Base-by-base conservation (phyloP, 1,140 invertebrate genomes). In the Dolichoris vasculosae region DNA sequence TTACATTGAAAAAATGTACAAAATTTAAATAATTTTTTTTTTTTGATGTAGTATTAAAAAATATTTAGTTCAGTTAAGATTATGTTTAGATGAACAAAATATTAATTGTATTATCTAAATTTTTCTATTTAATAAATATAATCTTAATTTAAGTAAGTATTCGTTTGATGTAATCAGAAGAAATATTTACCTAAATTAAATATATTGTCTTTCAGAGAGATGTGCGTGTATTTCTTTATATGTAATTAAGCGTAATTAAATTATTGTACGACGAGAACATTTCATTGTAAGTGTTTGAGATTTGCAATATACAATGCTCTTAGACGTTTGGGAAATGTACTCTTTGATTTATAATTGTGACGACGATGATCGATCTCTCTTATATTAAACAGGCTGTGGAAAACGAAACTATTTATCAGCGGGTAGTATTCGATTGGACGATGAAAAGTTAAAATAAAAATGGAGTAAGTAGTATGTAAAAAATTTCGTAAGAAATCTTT, bases 401-500 rank as follows among this genome's bases (percentile, higher is more conserved):
- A 55, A 83, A 64, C 48, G 30, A 51, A 63, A 75, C 17, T 40
- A 26, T 79, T 81, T 63, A 48, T 32, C 15, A 46, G 13, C 55
- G 82, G 63, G 76, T 86, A 81, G 63, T 77, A 86, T 71, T 82
- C 38, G 30, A 35, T 86, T 55, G 15, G 51, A 55, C 32, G 32
- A 78, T 51, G 30, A 51, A 15, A 30, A 48, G n/a, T 43, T 77
- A 35, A 59, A n/a, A n/a, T 20, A 26, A 73, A 78, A 63, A 55
- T 63, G 59, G 20, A 71, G 40, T 73, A 75, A 83, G 43, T n/a
- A 32, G 48, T 40, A 63, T 38, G n/a, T 76, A 48, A 73, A n/a
- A n/a, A 40, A 75, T 82, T 76, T 86, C 73, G 26, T 77, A 86
- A 79, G 48, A 86, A 86, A 80, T 6, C 20, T 77, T 69, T 40